Conservation (phyloP, 2,113 vertebrate genomes). For the Heterotis niloticus region DNA sequence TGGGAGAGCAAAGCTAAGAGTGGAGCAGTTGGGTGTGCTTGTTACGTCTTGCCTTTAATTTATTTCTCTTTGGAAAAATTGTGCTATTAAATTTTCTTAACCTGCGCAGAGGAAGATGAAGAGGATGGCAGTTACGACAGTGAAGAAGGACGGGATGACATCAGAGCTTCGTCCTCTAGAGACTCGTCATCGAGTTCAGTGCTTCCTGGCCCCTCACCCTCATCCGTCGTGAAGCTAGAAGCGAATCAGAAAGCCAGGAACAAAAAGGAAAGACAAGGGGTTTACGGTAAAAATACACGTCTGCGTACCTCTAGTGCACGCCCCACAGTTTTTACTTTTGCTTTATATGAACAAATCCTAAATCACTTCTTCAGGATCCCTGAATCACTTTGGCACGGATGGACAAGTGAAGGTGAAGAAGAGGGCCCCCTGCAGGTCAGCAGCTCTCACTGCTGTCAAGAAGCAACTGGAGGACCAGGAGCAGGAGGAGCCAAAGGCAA, state of each 20-base stretch:
- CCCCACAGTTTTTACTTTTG: neutral
- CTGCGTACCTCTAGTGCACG: too few relatives aligned
- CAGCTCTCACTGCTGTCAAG: conserved; percentile 39
- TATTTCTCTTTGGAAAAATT: neutral
- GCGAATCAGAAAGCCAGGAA: conserved; percentile 80
- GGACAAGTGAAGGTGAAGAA: conserved; percentile 72
- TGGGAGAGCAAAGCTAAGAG: neutral
- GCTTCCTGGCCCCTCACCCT: conserved; percentile 66
- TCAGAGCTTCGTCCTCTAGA: conserved; percentile 59
- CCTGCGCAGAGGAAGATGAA: conserved; percentile 64
- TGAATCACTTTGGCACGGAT: conserved; percentile 43
- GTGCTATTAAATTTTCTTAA: conserved; percentile 17
- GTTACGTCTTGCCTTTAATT: neutral
- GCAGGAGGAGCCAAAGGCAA: conserved; percentile 56
- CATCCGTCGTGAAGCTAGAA: conserved; percentile 79
- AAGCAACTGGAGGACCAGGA: conserved; percentile 49
- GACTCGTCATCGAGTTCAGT: conserved; percentile 55
- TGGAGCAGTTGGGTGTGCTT: neutral
- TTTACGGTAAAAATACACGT: conserved; percentile 61
- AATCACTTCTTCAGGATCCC: conserved; percentile 50
- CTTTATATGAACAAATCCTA: neutral
- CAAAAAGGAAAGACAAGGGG: conserved; percentile 76
- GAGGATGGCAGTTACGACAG: conserved; percentile 73
- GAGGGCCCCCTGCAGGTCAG: conserved; percentile 44
- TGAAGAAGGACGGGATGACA: conserved; percentile 63